A percentile compares a stretch with the other conserved stretches of the same genome.
Conservation (phyloP, 2,113 vertebrate genomes). For the Pardalotus punctatus region DNA sequence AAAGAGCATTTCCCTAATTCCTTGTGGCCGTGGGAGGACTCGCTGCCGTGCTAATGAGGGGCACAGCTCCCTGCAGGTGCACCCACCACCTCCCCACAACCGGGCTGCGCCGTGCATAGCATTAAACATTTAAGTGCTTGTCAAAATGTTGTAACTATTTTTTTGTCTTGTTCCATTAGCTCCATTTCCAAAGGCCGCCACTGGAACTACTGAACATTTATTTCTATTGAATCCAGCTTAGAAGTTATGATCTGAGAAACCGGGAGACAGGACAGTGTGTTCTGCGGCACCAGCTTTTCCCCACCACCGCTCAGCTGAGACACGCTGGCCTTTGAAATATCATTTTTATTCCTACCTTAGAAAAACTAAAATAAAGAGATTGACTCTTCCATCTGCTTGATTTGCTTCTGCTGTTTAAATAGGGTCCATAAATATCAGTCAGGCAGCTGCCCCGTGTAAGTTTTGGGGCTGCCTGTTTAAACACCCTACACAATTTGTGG, state of each 20-base stretch:
- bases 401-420: slow-evolving; percentile 2
- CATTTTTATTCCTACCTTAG: slow-evolving; percentile 17
- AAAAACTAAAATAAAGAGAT: slow-evolving; percentile 45
- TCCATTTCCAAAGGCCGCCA: slow-evolving; percentile 50
- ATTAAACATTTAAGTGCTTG: slow-evolving; percentile 28
- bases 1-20: neutral
- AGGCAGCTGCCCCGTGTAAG: neutral
- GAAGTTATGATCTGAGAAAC: slow-evolving; percentile 53
- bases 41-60: neutral
- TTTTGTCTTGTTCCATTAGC: slow-evolving; percentile 54
- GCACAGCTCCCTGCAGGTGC: neutral
- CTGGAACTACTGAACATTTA: slow-evolving; percentile 27
- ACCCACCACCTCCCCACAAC: neutral
- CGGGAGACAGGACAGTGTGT: slow-evolving; percentile 7
- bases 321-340: neutral
- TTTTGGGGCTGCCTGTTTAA: neutral
- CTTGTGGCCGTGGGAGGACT: neutral
- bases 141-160: slow-evolving; percentile 50
- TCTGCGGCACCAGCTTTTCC: neutral
- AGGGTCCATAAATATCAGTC: neutral
- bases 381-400: neutral
- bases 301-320: neutral
- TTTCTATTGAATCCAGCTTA: slow-evolving; percentile 41
- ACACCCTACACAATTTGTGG: neutral
- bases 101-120: neutral